Evolutionary conservation across 2,113 vertebrate species (phyloP), one percentile per base, ranked within the genome.

Genomic region (Spilogale gracilis): DNA sequence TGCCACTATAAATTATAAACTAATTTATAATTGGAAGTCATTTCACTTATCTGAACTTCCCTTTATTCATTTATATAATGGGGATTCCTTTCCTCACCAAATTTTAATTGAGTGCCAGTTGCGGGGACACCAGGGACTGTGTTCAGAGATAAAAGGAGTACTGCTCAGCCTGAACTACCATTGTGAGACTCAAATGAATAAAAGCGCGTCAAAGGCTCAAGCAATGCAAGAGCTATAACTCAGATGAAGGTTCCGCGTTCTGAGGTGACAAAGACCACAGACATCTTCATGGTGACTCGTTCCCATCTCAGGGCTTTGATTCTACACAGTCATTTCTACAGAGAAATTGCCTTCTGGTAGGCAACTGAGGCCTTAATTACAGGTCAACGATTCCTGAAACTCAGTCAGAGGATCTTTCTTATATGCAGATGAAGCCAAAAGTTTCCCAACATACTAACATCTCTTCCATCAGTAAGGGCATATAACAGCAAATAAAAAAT

Each of bases 331-430:
- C 21, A 74, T 74, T 79, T 27, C 73, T 69, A 80, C 21, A 78
- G 43, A 61, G n/a, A 95, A 69, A 61, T 60, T 52, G 32, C 74
- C 61, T 93, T 69, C 58, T 16, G 14, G 21, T 48, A 80, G 79
- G 27, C 1, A 16, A 76, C 13, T 20, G 11, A 25, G 61, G 52
- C 20, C 74, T 86, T 93, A 78, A 82, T 93, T 76, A 85, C 17
- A 85, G 65, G 43, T 90, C 95, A 81, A 27, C n/a, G 27, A 60
- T 86, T 93, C 23, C 89, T 86, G 56, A 95, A 74, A 27, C 73
- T 48, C 80, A 48, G 4, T 38, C 43, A 32, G 76, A 89, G 83
- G 65, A 48, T n/a, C n/a, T 93, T 54, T 82, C 85, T 30, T 48
- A 50, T 8, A 54, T 32, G 27, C 23, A 82, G 80, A 32, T 14